phyloP scores from a whole-genome alignment of 2,888 invertebrate species.

The Diplazon laetatorius region DNA sequence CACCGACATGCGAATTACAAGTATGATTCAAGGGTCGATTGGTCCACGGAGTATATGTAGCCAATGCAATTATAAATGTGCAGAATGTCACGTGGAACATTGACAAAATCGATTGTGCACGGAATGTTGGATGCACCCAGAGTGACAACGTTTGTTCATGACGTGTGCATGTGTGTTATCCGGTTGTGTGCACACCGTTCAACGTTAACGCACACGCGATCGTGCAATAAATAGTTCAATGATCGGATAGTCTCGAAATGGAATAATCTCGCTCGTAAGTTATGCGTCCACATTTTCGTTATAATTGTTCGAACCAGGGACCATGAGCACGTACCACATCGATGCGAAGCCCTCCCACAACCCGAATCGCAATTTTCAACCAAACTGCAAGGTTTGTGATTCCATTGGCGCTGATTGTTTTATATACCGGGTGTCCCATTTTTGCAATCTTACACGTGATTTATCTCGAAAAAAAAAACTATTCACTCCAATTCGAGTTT shows the following conservation, averaged over 20 bases:
- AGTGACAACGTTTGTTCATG: neutral
- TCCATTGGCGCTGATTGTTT: neutral
- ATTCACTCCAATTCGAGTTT: too few relatives aligned
- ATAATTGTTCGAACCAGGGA: constrained; percentile 5
- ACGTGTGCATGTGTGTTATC: neutral
- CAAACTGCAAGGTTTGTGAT: neutral
- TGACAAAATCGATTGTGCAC: neutral
- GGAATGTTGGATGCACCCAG: neutral
- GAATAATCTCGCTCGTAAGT: too few relatives aligned
- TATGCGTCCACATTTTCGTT: neutral
- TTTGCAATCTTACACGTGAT: neutral
- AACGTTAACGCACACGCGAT: too few relatives aligned
- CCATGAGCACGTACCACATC: neutral
- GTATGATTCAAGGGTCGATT: neutral
- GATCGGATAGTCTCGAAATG: neutral
- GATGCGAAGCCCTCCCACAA: constrained; percentile 5
- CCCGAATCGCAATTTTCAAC: constrained; percentile 23
- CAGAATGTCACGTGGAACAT: neutral
- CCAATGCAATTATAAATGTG: neutral
- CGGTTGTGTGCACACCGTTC: neutral
- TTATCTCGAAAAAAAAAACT: neutral
- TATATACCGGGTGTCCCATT: neutral
- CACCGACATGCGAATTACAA: neutral
- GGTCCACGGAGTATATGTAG: neutral
- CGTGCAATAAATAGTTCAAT: neutral